Conservation (phyloP, 2,888 invertebrate genomes). For the Rhyacophila evoluta region DNA sequence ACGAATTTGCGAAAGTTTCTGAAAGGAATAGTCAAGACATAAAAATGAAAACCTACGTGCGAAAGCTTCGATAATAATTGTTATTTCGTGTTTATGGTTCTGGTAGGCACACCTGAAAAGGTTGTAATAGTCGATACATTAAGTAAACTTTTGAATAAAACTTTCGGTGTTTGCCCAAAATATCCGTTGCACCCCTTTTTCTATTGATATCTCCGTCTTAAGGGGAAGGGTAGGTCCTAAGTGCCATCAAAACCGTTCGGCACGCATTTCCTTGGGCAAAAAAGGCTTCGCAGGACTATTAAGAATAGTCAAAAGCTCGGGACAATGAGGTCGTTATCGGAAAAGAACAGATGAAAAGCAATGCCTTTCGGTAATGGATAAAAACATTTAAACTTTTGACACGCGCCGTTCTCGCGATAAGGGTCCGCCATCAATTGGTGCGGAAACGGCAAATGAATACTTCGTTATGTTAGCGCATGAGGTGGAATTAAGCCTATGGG, state of each 20-base stretch:
- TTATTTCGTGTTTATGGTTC: too few relatives aligned
- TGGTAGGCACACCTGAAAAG: too few relatives aligned
- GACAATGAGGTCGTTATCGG: constrained; percentile 14
- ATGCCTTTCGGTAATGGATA: constrained; percentile 24
- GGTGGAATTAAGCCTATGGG: neutral
- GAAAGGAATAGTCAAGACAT: too few relatives aligned
- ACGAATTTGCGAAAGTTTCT: too few relatives aligned
- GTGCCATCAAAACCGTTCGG: constrained; percentile 22
- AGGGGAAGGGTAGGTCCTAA: constrained; percentile 7
- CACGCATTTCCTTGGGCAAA: constrained; percentile 13
- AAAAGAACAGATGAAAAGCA: constrained; percentile 22
- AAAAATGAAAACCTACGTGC: too few relatives aligned
- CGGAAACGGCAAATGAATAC: constrained; percentile 17
- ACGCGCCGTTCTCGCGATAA: constrained; percentile 5
- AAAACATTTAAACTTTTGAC: constrained; percentile 24
- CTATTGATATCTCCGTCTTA: neutral
- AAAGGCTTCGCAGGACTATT: constrained; percentile 14
- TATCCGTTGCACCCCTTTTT: constrained; percentile 1
- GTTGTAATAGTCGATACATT: neutral
- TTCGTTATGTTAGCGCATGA: neutral
- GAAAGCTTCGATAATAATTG: too few relatives aligned
- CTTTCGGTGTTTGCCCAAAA: neutral
- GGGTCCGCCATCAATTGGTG: constrained; percentile 10
- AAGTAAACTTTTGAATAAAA: neutral
- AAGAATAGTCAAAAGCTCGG: constrained; percentile 24